Percentiles rank a stretch among this genome's conserved stretches.
phyloP scores from a whole-genome alignment of 1,140 invertebrate species.

The Drosophila arizonae region DNA sequence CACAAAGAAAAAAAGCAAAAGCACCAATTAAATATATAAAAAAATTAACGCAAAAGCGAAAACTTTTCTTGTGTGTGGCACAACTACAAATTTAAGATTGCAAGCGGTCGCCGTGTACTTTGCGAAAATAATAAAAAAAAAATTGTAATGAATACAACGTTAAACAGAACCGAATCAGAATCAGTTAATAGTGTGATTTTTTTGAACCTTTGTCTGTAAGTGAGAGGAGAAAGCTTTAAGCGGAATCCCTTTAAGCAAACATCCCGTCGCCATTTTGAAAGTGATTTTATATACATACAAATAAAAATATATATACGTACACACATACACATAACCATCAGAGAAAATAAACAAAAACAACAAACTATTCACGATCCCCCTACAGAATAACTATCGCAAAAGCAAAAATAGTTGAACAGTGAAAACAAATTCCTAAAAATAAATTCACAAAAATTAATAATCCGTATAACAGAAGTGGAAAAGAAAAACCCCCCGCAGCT shows the following conservation, averaged over 20 bases:
- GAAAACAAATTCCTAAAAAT: slow-evolving; percentile 65
- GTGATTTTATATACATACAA: slow-evolving; percentile 72
- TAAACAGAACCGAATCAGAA: slow-evolving; percentile 62
- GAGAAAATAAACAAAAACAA: slow-evolving; percentile 53
- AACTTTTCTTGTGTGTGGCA: slow-evolving; percentile 49
- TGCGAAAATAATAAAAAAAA: slow-evolving; percentile 46
- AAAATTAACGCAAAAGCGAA: slow-evolving; percentile 45
- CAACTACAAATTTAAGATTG: slow-evolving; percentile 25
- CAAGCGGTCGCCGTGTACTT: slow-evolving; percentile 56
- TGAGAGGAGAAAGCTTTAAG: slow-evolving; percentile 79
- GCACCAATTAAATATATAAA: slow-evolving; percentile 32
- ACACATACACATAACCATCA: slow-evolving; percentile 58
- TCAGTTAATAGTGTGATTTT: slow-evolving; percentile 79
- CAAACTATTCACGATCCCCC: slow-evolving; percentile 49
- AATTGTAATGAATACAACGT: slow-evolving; percentile 56
- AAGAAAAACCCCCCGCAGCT: slow-evolving; percentile 62
- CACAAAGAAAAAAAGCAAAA: slow-evolving; percentile 53
- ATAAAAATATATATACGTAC: slow-evolving; percentile 47
- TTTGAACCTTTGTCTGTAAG: slow-evolving; percentile 74
- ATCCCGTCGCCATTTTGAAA: slow-evolving; percentile 80
- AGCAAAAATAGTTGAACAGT: slow-evolving; percentile 53
- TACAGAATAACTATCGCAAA: slow-evolving; percentile 47
- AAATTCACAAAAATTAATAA: slow-evolving; percentile 48
- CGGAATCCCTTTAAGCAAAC: slow-evolving; percentile 74
- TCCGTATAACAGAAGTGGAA: slow-evolving; percentile 70